Conservation (phyloP, 2,888 invertebrate species). For the Tachystola acroxantha region DNA sequence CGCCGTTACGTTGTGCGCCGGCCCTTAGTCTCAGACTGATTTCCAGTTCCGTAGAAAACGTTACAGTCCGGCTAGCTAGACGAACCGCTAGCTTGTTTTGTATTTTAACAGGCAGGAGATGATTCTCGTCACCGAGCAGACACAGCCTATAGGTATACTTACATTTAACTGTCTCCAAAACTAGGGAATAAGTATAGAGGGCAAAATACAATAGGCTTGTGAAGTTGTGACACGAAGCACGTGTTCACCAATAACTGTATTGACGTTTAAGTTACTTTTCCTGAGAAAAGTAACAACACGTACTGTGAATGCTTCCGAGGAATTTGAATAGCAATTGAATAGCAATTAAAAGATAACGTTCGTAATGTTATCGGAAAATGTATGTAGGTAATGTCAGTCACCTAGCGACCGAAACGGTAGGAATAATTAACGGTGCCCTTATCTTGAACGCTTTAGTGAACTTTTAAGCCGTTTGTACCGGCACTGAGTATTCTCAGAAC, state of each 20-base stretch:
- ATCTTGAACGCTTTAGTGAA: slow-evolving; percentile 22
- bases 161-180: no score
- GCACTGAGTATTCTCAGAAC: slow-evolving; percentile 54
- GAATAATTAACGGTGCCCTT: slow-evolving; percentile 33
- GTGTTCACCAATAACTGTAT: not conserved
- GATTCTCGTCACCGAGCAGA: no score
- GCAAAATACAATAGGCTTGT: slow-evolving; percentile 20
- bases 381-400: slow-evolving; percentile 21
- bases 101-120: no score
- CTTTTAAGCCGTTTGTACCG: slow-evolving; percentile 17
- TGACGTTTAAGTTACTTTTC: not conserved
- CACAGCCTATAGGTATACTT: no score
- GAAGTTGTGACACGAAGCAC: slow-evolving; percentile 18
- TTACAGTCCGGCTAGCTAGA: no score
- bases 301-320: no score
- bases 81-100: no score
- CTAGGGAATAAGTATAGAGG: slow-evolving; percentile 5
- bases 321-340: not conserved
- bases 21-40: no score
- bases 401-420: slow-evolving; percentile 22
- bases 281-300: no score
- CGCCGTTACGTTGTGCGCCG: no score
- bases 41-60: no score
- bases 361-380: not conserved
- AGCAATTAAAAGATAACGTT: not conserved